Percentiles rank a stretch among this genome's conserved stretches.
phyloP scores from a whole-genome alignment of 1,140 invertebrate species.

The Drosophila orosa region DNA sequence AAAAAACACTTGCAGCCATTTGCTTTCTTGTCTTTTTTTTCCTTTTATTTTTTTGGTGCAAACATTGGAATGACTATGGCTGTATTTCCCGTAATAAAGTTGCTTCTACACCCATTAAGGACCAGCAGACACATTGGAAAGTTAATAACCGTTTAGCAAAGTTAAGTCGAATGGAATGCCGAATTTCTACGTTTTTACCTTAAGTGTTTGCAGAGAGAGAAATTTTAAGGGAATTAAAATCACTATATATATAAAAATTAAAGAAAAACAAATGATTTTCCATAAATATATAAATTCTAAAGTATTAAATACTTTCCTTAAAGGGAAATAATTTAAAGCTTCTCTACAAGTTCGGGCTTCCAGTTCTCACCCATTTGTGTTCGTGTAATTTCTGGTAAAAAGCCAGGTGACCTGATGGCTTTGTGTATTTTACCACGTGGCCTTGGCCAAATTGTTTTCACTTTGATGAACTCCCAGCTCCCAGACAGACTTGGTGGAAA shows the following conservation, averaged over 20 bases:
- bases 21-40: constrained; percentile 26
- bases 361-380: too few relatives aligned
- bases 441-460: constrained; percentile 5
- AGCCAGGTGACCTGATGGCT: neutral
- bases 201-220: constrained; percentile 32
- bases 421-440: neutral
- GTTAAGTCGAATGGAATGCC: constrained; percentile 42
- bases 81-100: constrained; percentile 73
- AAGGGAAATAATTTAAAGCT: too few relatives aligned
- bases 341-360: too few relatives aligned
- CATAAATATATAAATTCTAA: neutral
- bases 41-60: constrained; percentile 52
- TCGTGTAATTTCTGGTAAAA: neutral
- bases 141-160: constrained; percentile 80
- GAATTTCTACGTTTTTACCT: constrained; percentile 11
- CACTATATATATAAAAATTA: neutral
- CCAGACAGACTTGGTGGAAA: neutral
- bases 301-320: neutral
- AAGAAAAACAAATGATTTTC: neutral
- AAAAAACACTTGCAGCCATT: constrained; percentile 32
- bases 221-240: neutral
- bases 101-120: constrained; percentile 42
- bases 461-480: neutral
- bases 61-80: constrained; percentile 75
- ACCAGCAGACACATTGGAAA: constrained; percentile 67